Conservation (phyloP, 2,797 vertebrate genomes). For the Onychomys leucogaster region DNA sequence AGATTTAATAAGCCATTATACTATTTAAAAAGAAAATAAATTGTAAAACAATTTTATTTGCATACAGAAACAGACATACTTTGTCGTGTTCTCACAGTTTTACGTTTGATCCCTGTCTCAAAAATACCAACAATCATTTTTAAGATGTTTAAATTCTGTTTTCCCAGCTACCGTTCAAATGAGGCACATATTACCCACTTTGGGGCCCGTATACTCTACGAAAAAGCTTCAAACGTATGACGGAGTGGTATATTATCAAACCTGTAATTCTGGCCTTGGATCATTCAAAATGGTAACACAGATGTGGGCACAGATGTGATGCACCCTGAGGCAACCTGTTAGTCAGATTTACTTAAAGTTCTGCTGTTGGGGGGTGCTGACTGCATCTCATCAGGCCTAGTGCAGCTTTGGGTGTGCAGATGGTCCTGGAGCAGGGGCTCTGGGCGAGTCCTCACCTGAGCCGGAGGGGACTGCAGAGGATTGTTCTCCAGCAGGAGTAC, state of each 20-base stretch:
- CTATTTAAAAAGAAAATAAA: slow-evolving; percentile 7
- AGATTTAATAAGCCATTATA: neutral
- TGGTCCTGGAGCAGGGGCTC: too few species aligned
- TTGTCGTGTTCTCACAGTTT: neutral
- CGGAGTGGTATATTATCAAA: neutral
- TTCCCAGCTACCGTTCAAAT: neutral
- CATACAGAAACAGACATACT: neutral
- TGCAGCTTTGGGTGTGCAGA: neutral
- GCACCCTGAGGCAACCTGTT: neutral
- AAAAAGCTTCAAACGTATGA: neutral
- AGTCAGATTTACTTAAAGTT: neutral
- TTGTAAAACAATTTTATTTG: neutral
- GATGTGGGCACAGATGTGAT: neutral
- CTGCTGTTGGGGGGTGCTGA: neutral
- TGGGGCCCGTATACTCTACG: neutral
- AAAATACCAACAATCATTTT: slow-evolving; percentile 12
- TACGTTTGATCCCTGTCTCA: neutral
- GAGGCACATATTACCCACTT: neutral
- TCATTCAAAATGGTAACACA: neutral
- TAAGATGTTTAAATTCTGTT: slow-evolving; percentile 30
- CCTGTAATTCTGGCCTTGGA: neutral
- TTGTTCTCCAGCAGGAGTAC: slow-evolving; percentile 95
- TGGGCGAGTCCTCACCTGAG: slow-evolving; percentile 91
- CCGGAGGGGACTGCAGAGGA: slow-evolving; percentile 96
- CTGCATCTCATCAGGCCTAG: neutral